Evolutionary conservation across 2,888 invertebrate species (phyloP).

Genomic region (Dinocampus coccinellae): DNA sequence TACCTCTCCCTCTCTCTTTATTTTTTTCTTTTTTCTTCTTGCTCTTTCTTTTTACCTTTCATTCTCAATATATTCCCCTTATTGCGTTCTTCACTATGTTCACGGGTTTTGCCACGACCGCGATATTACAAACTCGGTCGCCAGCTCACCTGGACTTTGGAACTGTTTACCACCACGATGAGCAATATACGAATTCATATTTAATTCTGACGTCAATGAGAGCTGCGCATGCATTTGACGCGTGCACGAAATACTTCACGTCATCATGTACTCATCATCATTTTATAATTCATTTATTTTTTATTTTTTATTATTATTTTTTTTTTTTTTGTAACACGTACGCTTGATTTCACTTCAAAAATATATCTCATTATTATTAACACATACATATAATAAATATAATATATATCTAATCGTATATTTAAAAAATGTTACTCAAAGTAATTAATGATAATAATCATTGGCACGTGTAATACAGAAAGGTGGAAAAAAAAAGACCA

Average conservation of each 20-base stretch:
- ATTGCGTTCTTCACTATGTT: not conserved
- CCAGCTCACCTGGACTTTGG: conserved; percentile 48
- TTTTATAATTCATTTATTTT: not conserved
- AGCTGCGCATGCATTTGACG: conserved; percentile 6
- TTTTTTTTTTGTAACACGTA: not conserved
- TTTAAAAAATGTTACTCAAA: not conserved
- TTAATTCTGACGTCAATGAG: conserved; percentile 28
- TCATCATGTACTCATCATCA: not conserved
- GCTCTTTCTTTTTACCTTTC: too few species aligned
- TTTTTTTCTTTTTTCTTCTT: not conserved
- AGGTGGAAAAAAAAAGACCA: not conserved
- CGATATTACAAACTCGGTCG: conserved; percentile 64
- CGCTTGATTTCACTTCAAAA: too few species aligned
- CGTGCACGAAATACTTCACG: not conserved
- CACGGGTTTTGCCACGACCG: conserved; percentile 53
- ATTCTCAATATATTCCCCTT: too few species aligned
- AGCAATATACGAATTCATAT: conserved; percentile 22
- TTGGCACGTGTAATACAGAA: not conserved
- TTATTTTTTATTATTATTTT: not conserved
- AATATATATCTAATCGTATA: not conserved
- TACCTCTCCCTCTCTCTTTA: too few species aligned
- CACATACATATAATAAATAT: too few species aligned
- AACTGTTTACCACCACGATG: conserved; percentile 28
- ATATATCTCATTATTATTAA: too few species aligned
- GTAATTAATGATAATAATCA: not conserved